phyloP scores from a whole-genome alignment of 2,888 invertebrate genomes.

The Busseola fusca region DNA sequence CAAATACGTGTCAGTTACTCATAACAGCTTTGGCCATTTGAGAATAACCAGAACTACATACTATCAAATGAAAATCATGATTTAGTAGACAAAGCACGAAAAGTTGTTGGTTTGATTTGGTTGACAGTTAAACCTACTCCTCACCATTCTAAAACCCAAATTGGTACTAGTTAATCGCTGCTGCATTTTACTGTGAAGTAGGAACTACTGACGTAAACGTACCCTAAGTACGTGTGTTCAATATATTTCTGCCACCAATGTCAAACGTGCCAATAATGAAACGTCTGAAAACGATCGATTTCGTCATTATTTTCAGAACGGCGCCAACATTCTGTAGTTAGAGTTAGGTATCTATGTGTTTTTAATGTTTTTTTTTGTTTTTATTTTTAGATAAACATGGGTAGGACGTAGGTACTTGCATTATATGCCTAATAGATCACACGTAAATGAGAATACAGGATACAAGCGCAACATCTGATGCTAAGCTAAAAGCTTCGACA shows the following conservation, averaged over 20 bases:
- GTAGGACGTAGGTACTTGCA: neutral
- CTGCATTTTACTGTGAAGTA: neutral
- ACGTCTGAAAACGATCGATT: slow-evolving; percentile 14
- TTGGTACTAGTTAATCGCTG: neutral
- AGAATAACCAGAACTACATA: neutral
- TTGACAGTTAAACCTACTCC: neutral
- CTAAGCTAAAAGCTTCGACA: neutral
- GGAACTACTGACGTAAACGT: neutral
- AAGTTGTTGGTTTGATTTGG: neutral
- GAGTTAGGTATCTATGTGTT: neutral
- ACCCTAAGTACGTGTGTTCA: no score
- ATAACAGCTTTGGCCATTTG: neutral
- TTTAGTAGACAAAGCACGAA: neutral
- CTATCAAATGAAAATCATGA: neutral
- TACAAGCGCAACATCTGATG: no score
- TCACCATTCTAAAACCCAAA: neutral
- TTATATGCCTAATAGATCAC: neutral
- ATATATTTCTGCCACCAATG: slow-evolving; percentile 32
- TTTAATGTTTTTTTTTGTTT: slow-evolving; percentile 35
- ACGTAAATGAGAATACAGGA: no score
- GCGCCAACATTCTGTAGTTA: slow-evolving; percentile 34
- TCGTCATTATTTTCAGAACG: slow-evolving; percentile 36
- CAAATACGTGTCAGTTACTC: neutral
- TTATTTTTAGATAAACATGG: neutral
- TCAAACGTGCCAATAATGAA: slow-evolving; percentile 39